phyloP scores from a whole-genome alignment of 2,113 vertebrate species.

The Xenus cinereus region DNA sequence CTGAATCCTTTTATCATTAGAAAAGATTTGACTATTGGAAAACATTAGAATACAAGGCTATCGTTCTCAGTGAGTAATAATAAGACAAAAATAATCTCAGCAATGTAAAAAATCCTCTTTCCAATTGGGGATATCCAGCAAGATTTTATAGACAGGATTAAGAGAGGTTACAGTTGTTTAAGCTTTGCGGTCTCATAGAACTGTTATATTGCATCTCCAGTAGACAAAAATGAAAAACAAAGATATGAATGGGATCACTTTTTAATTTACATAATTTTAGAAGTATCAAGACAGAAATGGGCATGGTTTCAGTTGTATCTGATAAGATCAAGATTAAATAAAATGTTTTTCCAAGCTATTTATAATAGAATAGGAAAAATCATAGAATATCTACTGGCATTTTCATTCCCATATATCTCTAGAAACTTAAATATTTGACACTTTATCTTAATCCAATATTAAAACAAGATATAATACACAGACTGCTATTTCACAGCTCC shows the following conservation, averaged over 20 bases:
- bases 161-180: neutral
- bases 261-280: neutral
- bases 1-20: constrained; percentile 38
- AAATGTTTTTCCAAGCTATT: neutral
- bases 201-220: neutral
- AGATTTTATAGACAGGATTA: constrained; percentile 25
- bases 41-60: neutral
- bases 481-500: neutral
- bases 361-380: neutral
- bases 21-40: neutral
- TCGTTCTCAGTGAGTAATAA: neutral
- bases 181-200: neutral
- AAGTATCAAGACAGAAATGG: neutral
- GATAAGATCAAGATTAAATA: neutral
- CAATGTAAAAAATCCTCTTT: constrained; percentile 36
- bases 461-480: neutral
- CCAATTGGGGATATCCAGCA: constrained; percentile 3
- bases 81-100: constrained; percentile 31
- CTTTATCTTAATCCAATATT: neutral
- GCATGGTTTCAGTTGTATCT: neutral
- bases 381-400: neutral
- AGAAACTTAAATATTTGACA: neutral
- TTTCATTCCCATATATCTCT: neutral
- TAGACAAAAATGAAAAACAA: neutral
- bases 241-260: neutral